Percentiles rank a stretch among this genome's conserved stretches.
Conservation (phyloP, 2,888 invertebrate genomes). For the Hirtodrosophila duncani region DNA sequence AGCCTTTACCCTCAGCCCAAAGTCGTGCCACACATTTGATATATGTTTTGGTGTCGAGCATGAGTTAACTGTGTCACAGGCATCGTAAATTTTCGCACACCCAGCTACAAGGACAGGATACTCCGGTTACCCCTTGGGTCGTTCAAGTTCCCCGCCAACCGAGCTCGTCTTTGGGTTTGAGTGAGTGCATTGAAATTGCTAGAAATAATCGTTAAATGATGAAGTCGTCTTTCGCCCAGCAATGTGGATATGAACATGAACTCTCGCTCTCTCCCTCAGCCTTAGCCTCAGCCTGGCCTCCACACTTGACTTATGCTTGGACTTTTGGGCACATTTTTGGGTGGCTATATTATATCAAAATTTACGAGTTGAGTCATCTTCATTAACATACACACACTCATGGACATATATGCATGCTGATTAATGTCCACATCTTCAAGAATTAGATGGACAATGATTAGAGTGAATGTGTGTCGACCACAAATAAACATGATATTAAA, state of each 20-base stretch:
- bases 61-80: slow-evolving; percentile 71
- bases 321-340: slow-evolving; percentile 43
- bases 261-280: slow-evolving; percentile 27
- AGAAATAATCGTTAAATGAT: slow-evolving; percentile 70
- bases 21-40: slow-evolving; percentile 70
- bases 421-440: slow-evolving; percentile 35
- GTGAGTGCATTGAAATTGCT: slow-evolving; percentile 65
- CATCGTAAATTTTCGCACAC: slow-evolving; percentile 70
- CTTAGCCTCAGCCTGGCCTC: slow-evolving; percentile 26
- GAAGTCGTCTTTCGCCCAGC: slow-evolving; percentile 48
- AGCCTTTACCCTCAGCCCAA: slow-evolving; percentile 46
- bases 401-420: too few species aligned
- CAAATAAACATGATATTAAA: slow-evolving; percentile 35
- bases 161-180: slow-evolving; percentile 11
- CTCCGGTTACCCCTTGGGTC: too few species aligned
- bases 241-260: slow-evolving; percentile 26
- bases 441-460: not conserved
- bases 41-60: slow-evolving; percentile 71
- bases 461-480: slow-evolving; percentile 7
- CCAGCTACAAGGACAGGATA: slow-evolving; percentile 32
- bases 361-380: slow-evolving; percentile 20
- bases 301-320: slow-evolving; percentile 57
- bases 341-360: slow-evolving; percentile 63
- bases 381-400: slow-evolving; percentile 5
- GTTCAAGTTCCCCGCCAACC: too few species aligned